Percentiles rank a stretch among this genome's conserved stretches.
Evolutionary conservation across 2,113 vertebrate species (phyloP).

Genomic region (Cephalopholis sonnerati): DNA sequence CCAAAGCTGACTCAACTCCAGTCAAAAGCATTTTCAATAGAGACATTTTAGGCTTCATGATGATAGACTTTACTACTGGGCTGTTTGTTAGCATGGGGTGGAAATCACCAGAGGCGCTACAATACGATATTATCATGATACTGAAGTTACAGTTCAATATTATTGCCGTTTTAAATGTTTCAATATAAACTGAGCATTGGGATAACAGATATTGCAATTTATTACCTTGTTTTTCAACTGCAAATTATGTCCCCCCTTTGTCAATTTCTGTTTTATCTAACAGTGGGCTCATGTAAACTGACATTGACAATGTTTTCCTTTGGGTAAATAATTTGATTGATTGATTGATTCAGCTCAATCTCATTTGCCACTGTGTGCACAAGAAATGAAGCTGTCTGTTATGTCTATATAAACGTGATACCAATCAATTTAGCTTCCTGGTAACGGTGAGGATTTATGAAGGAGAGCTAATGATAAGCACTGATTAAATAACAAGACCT

Average conservation of each 20-base stretch:
- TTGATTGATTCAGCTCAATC: neutral
- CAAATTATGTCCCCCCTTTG: too few species aligned
- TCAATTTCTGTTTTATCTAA: too few species aligned
- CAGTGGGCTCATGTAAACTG: too few species aligned
- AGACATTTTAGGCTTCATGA: neutral
- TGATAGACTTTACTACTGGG: neutral
- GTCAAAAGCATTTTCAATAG: neutral
- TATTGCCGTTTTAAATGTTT: too few species aligned
- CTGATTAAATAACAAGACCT: conserved; percentile 48
- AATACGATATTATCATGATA: too few species aligned
- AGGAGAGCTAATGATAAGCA: conserved; percentile 39
- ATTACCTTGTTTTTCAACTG: too few species aligned
- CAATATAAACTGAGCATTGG: too few species aligned
- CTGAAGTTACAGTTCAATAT: too few species aligned
- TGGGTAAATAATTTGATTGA: too few species aligned
- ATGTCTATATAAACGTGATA: conserved; percentile 9
- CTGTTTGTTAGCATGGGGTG: neutral
- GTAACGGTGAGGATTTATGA: conserved; percentile 35
- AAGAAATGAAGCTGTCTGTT: conserved; percentile 8
- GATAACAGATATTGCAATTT: too few species aligned
- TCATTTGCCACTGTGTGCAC: neutral
- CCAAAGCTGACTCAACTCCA: neutral
- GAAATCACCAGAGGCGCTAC: too few species aligned
- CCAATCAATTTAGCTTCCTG: conserved; percentile 11
- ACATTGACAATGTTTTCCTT: too few species aligned